A percentile compares a stretch with the other conserved stretches of the same genome.
These are phyloP conservation scores for Drosophila nr. fundita DNA, from an alignment of 2,888 invertebrate species.

Conservation along the genomic window DNA sequence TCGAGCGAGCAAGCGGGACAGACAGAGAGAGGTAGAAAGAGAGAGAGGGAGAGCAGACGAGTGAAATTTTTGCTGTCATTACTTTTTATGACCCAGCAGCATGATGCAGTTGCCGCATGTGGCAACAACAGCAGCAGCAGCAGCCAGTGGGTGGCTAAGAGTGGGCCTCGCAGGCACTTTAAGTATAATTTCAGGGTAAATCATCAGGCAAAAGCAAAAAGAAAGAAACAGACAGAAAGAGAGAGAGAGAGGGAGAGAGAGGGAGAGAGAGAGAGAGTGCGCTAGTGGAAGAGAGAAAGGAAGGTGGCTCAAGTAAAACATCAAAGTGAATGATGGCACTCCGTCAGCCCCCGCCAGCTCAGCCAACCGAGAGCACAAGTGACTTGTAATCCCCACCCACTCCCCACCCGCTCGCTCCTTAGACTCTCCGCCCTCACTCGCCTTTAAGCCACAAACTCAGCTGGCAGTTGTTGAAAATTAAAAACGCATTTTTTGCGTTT, in stretches of 20 bases:
- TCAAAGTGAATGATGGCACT: constrained; percentile 68
- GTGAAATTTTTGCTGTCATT: constrained; percentile 76
- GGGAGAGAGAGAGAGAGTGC: too few relatives aligned
- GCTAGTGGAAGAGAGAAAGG: not conserved
- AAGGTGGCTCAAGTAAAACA: constrained; percentile 62
- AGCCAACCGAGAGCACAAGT: constrained; percentile 31
- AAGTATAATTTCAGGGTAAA: constrained; percentile 73
- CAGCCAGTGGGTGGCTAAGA: constrained; percentile 15
- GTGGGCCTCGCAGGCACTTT: constrained; percentile 54
- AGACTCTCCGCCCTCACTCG: not conserved
- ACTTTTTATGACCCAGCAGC: constrained; percentile 76
- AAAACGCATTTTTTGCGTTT: constrained; percentile 53
- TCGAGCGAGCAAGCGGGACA: constrained; percentile 48
- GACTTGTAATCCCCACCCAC: constrained; percentile 30
- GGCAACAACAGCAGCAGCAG: constrained; percentile 8
- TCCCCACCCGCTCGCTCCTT: constrained; percentile 4
- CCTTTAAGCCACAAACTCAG: constrained; percentile 43
- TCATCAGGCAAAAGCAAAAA: constrained; percentile 47
- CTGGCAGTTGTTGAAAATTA: constrained; percentile 60
- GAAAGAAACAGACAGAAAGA: not conserved
- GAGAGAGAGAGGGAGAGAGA: too few relatives aligned
- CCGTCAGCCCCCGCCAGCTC: constrained; percentile 4
- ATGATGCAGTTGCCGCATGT: constrained; percentile 73
- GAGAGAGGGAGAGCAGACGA: constrained; percentile 23
- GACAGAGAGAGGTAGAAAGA: not conserved